phyloP scores from a whole-genome alignment of 2,888 invertebrate species.

The Caenorhabditis drosophilae region DNA sequence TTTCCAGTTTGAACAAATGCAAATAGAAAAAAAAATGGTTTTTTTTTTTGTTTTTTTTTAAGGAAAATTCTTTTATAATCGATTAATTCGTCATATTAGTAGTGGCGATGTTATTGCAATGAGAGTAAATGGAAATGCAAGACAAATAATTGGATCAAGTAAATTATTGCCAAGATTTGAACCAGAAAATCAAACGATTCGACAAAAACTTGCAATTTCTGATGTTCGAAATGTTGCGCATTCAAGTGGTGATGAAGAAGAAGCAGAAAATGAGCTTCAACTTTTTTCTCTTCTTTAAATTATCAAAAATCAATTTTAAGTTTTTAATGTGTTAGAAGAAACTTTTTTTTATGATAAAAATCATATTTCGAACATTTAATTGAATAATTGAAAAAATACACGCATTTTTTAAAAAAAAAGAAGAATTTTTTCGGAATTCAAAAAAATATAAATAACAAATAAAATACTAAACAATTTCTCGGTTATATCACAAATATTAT shows the following conservation, averaged over 20 bases:
- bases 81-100: constrained; percentile 52
- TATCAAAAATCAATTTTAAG: no score
- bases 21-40: not conserved
- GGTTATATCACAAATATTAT: no score
- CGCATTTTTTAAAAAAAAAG: no score
- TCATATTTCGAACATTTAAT: no score
- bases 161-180: constrained; percentile 36
- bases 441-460: constrained; percentile 2
- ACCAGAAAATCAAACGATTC: constrained; percentile 73
- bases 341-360: no score
- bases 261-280: constrained; percentile 10
- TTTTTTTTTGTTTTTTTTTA: constrained; percentile 4
- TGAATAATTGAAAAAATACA: no score
- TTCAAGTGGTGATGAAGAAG: constrained; percentile 53
- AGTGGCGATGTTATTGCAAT: constrained; percentile 54
- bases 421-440: no score
- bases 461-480: no score
- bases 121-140: constrained; percentile 39
- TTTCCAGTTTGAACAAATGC: not conserved
- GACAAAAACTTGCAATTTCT: constrained; percentile 85
- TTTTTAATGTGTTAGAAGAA: no score
- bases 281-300: no score
- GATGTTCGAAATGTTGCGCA: constrained; percentile 93
- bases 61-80: constrained; percentile 60
- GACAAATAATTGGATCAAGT: constrained; percentile 41